phyloP scores from a whole-genome alignment of 2,888 invertebrate genomes.

The Hofmannophila pseudospretella region DNA sequence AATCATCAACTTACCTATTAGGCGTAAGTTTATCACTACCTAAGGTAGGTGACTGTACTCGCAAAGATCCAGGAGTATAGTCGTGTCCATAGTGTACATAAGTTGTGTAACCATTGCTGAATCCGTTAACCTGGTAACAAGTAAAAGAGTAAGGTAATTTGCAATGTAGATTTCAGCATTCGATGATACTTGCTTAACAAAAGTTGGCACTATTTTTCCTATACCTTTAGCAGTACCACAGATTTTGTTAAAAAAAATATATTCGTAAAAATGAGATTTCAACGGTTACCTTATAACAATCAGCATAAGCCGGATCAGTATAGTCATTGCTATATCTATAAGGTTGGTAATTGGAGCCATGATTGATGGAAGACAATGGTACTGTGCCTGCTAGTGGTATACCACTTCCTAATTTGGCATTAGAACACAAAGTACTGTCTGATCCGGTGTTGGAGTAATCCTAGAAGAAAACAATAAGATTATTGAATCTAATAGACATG shows the following conservation, averaged over 20 bases:
- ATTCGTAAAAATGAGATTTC: too few relatives aligned
- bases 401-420: slow-evolving; percentile 76
- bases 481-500: too few relatives aligned
- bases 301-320: slow-evolving; percentile 87
- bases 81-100: slow-evolving; percentile 93
- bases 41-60: slow-evolving; percentile 75
- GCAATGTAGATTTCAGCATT: too few relatives aligned
- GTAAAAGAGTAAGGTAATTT: too few relatives aligned
- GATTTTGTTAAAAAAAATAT: too few relatives aligned
- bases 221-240: too few relatives aligned
- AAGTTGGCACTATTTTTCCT: too few relatives aligned
- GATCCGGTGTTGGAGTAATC: slow-evolving; percentile 81
- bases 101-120: slow-evolving; percentile 90
- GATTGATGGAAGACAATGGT: slow-evolving; percentile 83
- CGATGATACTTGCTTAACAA: too few relatives aligned
- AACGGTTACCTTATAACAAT: slow-evolving; percentile 83
- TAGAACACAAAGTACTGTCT: slow-evolving; percentile 73
- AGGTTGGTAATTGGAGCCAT: slow-evolving; percentile 63
- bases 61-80: slow-evolving; percentile 88
- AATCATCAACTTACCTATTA: slow-evolving; percentile 68
- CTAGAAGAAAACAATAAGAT: slow-evolving; percentile 32
- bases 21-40: slow-evolving; percentile 64
- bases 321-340: slow-evolving; percentile 85
- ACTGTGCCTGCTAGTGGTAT: slow-evolving; percentile 89
- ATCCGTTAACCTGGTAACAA: slow-evolving; percentile 82